phyloP scores from a whole-genome alignment of 92 coral and sea anemone genomes.

The Umimayanthus kanabou region DNA sequence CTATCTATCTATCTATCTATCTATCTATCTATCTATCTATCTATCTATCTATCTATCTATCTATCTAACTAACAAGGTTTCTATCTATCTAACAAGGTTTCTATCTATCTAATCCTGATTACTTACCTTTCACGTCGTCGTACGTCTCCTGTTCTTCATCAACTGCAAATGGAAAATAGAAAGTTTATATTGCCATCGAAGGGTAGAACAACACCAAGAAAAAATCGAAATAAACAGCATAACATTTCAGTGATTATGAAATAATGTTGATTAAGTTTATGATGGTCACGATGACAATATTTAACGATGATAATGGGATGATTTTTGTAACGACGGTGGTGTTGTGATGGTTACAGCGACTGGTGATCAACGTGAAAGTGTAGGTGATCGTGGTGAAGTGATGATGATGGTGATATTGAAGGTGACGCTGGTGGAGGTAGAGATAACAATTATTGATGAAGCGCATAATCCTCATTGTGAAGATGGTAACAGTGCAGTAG shows the following conservation, averaged over 20 bases:
- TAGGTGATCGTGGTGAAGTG: neutral
- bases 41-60: too few species aligned
- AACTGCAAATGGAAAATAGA: neutral
- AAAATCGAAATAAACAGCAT: neutral
- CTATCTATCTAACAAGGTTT: too few species aligned
- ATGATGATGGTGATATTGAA: neutral
- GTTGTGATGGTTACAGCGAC: neutral
- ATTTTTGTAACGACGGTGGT: neutral
- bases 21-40: too few species aligned
- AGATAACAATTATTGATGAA: neutral
- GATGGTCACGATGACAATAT: neutral
- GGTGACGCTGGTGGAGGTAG: neutral
- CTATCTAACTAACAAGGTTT: too few species aligned
- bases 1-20: too few species aligned
- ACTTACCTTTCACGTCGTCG: conserved; percentile 29
- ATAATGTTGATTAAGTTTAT: neutral
- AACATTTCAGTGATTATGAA: neutral
- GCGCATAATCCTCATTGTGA: neutral
- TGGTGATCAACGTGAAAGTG: too few species aligned
- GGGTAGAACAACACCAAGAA: neutral
- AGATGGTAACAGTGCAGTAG: neutral
- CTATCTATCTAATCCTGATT: neutral
- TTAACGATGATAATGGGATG: neutral
- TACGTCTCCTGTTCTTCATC: conserved; percentile 33
- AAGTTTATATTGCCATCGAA: too few species aligned